Base-by-base conservation (phyloP, 2,888 invertebrate genomes). In the Unio delphinus region DNA sequence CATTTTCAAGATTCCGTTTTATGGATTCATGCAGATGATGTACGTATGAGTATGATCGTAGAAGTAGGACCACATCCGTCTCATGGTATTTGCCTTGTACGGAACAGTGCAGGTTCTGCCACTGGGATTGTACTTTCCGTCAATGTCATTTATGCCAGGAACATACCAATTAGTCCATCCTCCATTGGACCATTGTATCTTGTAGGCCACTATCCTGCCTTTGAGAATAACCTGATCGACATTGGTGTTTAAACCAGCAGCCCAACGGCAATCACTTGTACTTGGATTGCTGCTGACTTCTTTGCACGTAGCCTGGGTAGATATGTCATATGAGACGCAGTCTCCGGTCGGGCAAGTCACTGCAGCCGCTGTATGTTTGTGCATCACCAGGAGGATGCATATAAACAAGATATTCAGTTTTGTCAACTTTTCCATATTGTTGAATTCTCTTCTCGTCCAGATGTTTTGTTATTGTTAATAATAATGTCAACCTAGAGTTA, bases 11-110 rank as follows among this genome's bases (percentile, higher is more conserved):
- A 45, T 45, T 45, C 45, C 3, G 11, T 45, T 45, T 45, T 45
- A 45, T 11, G 45, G 45, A 45, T 45, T 45, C 15, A 54, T 57
- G 60, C 72, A 75, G 56, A 75, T 61, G 45, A 75, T 75, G 56
- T 59, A 72, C 23, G 62, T 68, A 58, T 75, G 75, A 5, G 55
- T 70, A 45, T 75, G 75, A 34, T 75, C 75, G 26, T 70, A 70
- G 64, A 75, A 75, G 17, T 55, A 64, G 17, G 65, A 61, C 69
- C 69, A 72, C 65, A 56, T 58, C 28, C 75, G 34, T 55, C 70
- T 60, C 60, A 75, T 55, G 7, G 67, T 54, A 20, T 72, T 72
- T 55, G 23, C 55, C 3, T 26, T 55, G 30, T 60, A 65, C 0
- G 61, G 63, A 17, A 65, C 30, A 4, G 45, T 20, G 15, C 57